Evolutionary conservation across 2,888 invertebrate genomes (phyloP), one percentile per base, ranked within the genome.

Genomic region (Phaedon cochleariae): DNA sequence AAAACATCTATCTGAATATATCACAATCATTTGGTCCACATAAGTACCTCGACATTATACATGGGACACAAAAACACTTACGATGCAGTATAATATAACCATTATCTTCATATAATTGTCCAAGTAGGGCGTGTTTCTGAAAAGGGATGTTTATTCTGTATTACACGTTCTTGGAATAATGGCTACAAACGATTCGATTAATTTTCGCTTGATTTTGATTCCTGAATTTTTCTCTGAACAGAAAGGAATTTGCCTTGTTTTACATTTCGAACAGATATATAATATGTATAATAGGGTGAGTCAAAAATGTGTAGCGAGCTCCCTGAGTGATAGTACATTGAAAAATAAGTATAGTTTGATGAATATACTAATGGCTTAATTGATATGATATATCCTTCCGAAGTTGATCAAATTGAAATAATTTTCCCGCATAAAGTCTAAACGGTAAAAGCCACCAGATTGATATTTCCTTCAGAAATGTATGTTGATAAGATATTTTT

Each of bases 1-100:
- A 77, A 76, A 77, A 77, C 77, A 76, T 75, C 74, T 73, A 73
- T 73, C 73, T 75, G 72, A 75, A 75, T 73, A 74, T 60, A 67
- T 67, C 54, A 72, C 70, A 72, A 73, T 73, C 74, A 77, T 77
- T 75, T 73, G 72, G 72, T 75, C 68, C 72, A 68, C 68, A 69
- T 72, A 69, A 70, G 76, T 71, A 68, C 65, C 73, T 65, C 69
- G 64, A 64, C n/a, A n/a, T n/a, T n/a, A n/a, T n/a, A n/a, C n/a
- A n/a, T n/a, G n/a, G n/a, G n/a, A n/a, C 67, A 48, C 76, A 76
- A 76, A 76, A 76, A 76, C 75, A 64, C 70, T 68, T 70, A 7
- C 75, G 73, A 76, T 76, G 76, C 71, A 67, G 70, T 64, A 62
- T n/a, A n/a, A n/a, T n/a, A n/a, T n/a, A 26, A 46, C 37, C 70